phyloP scores from a whole-genome alignment of 2,888 invertebrate species.

The Lamproptera curius region DNA sequence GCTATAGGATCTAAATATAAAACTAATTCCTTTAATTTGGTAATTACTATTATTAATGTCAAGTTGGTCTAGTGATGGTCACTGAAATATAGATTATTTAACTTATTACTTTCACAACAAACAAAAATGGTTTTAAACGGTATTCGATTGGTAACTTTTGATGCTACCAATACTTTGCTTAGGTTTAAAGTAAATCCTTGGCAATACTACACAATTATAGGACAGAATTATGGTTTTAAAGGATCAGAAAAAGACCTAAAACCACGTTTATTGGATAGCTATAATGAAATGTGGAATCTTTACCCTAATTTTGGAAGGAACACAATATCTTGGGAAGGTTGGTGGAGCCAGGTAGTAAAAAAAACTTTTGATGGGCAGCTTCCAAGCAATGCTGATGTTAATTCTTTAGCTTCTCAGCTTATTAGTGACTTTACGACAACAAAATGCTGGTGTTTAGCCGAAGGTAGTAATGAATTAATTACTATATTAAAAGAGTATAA shows the following conservation, averaged over 20 bases:
- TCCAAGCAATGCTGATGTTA: conserved; percentile 37
- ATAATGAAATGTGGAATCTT: conserved; percentile 79
- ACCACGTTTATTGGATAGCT: conserved; percentile 82
- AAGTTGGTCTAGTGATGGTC: too few relatives aligned
- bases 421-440: conserved; percentile 84
- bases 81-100: too few relatives aligned
- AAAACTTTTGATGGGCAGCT: conserved; percentile 80
- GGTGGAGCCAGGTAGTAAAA: conserved; percentile 88
- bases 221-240: conserved; percentile 81
- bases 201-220: conserved; percentile 85
- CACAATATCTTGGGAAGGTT: conserved; percentile 85
- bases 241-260: conserved; percentile 73
- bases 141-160: conserved; percentile 88
- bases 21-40: too few relatives aligned
- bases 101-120: neutral
- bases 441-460: conserved; percentile 83
- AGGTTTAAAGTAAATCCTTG: conserved; percentile 84
- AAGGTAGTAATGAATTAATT: conserved; percentile 82
- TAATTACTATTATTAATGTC: too few relatives aligned
- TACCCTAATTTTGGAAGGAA: conserved; percentile 90
- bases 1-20: too few relatives aligned
- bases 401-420: conserved; percentile 75
- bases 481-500: conserved; percentile 70
- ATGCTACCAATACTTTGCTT: conserved; percentile 91
- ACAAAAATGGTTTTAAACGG: conserved; percentile 59